Base-by-base conservation (phyloP, 1,140 invertebrate genomes). In the Solenopsis fugax region DNA sequence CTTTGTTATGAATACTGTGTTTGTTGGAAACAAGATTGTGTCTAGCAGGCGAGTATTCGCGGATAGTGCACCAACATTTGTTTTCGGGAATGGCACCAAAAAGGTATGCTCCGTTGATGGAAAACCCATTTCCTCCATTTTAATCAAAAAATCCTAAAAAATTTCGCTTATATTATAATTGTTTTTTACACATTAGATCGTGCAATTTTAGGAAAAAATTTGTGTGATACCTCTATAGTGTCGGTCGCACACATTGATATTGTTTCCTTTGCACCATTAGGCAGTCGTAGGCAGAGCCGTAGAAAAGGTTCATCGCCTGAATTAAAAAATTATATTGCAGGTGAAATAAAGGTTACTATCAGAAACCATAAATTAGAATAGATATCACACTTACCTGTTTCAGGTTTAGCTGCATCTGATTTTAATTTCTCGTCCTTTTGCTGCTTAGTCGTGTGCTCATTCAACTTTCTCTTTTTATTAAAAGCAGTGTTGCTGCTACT, bases 1-100 rank as follows among this genome's bases (percentile, higher is more conserved):
- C 85, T 95, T 95, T 71, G 94, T 95, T 78, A 95, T 95, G 65
- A 95, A 95, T 92, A 95, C 93, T 87, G 95, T 95, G 71, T 95
- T 95, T 16, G 95, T 93, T 77, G 95, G 95, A 91, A 92, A 95
- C 16, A 95, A 87, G 71, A 95, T 93, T 18, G 95, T 95, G 10
- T 95, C 94, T n/a, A 91, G 92, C 24, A 95, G 86, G 78, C 85
- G 91, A 24, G 91, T 93, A 69, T 93, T 87, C 12, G 89, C 82
- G 29, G 94, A 91, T 7, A 95, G 84, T 4, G 93, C 91, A 16
- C 94, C 94, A 7, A 95, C 91, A 54, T 95, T 94, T 18, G 95
- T 95, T 87, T 92, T 94, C 45, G 95, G 95, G 73, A 94, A 95
- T 29, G 94, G 94, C 18, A 95, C 92, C 34, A 94, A 93, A 76